These are phyloP conservation scores for Cephus nigrinus DNA, from an alignment of 2,888 invertebrate genomes.

Conservation along the genomic window DNA sequence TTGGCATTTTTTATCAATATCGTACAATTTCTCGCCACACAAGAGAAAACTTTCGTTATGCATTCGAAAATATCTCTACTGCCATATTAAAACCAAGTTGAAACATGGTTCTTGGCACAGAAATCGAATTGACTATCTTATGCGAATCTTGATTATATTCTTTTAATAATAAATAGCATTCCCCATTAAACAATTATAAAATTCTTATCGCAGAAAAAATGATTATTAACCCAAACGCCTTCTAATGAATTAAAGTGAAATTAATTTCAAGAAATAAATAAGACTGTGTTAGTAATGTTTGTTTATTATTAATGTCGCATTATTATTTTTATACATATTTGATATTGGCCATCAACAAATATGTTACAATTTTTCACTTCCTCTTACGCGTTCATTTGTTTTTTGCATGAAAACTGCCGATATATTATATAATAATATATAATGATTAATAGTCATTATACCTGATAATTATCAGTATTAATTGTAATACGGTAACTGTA, in stretches of 20 bases:
- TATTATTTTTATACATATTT: slow-evolving; percentile 59
- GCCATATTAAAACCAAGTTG: not conserved
- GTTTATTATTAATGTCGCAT: slow-evolving; percentile 57
- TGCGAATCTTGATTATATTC: not conserved
- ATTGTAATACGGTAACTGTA: slow-evolving; percentile 47
- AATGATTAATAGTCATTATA: slow-evolving; percentile 42
- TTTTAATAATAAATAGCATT: not conserved
- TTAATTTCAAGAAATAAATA: not conserved
- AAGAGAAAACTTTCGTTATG: not conserved
- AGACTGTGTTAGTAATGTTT: slow-evolving; percentile 40
- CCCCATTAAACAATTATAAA: not conserved
- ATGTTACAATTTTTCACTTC: slow-evolving; percentile 49
- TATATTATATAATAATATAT: slow-evolving; percentile 52
- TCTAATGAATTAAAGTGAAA: not conserved
- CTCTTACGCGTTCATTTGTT: slow-evolving; percentile 35
- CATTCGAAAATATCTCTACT: not conserved
- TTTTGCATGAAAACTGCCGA: slow-evolving; percentile 48
- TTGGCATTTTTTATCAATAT: slow-evolving; percentile 39
- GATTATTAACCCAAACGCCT: not conserved
- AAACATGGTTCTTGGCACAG: not conserved
- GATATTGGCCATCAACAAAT: slow-evolving; percentile 61
- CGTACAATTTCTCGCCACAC: not conserved
- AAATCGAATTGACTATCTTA: not conserved
- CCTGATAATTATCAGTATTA: slow-evolving; percentile 46
- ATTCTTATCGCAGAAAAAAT: not conserved